Percentiles rank a stretch among this genome's conserved stretches.
phyloP scores from a whole-genome alignment of 2,888 invertebrate species.

The Ophion ventricosus region DNA sequence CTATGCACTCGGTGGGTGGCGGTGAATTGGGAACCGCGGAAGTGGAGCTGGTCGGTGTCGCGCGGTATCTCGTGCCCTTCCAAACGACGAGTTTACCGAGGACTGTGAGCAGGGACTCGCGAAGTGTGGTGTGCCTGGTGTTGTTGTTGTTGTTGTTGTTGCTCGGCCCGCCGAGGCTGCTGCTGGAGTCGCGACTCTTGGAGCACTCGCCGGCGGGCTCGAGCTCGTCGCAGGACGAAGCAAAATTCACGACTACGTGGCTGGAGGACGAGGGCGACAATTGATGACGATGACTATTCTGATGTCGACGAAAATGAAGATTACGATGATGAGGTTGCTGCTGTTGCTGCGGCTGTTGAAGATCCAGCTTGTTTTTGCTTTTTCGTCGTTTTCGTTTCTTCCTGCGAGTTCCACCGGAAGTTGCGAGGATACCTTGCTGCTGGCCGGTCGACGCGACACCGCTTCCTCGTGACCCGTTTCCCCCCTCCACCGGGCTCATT shows the following conservation, averaged over 20 bases:
- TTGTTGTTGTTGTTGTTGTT: conserved; percentile 56
- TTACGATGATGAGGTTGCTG: conserved; percentile 22
- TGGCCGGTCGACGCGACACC: conserved; percentile 68
- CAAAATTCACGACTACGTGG: conserved; percentile 78
- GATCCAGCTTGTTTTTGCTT: conserved; percentile 74
- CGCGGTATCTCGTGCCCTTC: conserved; percentile 84
- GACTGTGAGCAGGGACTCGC: conserved; percentile 88
- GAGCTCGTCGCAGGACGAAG: conserved; percentile 75
- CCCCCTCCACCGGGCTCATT: conserved; percentile 74
- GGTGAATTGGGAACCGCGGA: conserved; percentile 83
- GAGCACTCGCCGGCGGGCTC: conserved; percentile 76
- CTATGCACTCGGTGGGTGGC: conserved; percentile 84
- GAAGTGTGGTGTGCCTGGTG: conserved; percentile 83
- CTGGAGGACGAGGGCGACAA: conserved; percentile 69
- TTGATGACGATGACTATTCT: conserved; percentile 36
- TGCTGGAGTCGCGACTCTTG: conserved; percentile 80
- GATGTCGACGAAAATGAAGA: conserved; percentile 35
- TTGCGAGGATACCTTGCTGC: conserved; percentile 51
- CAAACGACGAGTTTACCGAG: conserved; percentile 87
- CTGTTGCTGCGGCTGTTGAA: conserved; percentile 63
- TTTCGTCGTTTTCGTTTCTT: conserved; percentile 79
- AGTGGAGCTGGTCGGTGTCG: conserved; percentile 83
- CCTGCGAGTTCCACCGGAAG: conserved; percentile 69
- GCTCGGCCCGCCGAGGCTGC: conserved; percentile 79
- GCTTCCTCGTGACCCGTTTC: conserved; percentile 74